Base-by-base conservation (phyloP, 2,797 vertebrate genomes). In the Anniella stebbinsi region DNA sequence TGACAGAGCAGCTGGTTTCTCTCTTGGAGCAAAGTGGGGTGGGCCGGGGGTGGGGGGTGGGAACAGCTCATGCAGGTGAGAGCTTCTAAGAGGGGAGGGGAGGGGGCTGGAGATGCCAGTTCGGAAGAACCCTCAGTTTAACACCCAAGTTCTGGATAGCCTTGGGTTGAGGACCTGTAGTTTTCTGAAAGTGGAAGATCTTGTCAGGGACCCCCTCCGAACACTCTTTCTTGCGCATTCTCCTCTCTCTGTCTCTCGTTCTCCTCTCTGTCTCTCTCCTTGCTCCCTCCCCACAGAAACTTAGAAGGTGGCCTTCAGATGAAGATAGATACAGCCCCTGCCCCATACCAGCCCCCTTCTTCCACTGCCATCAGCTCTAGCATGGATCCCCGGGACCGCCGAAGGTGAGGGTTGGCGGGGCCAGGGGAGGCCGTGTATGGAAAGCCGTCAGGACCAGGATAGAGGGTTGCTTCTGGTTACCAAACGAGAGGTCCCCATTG, bases 341-440 rank as follows among this genome's bases (percentile, higher is more conserved):
- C 87, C 88, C 92, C 92, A 87, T 91, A 89, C 88, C 88, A 87
- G 41, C 66, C 84, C 73, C 91, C 66, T 66, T 66, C 88, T 87
- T 89, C 91, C 94, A 90, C 86, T 91, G 28, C 18, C 90, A 28
- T 92, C 36, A 1, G 88, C 87, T 72, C 82, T 90, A 89, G 60
- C 48, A 90, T 78, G 0, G 96, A 97, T 83, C 87, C 93, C 77
- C 88, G 94, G 70, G 97, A 97, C 84, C 94, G 94, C 1, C 87
- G 96, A 92, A 96, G 96, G 97, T 96, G 89, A 94, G 84, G 91
- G 89, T 77, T 83, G 45, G 85, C 8, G 30, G 54, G 91, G 66
- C 87, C 36, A 0, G 17, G 72, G 48, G 6, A 4, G 1, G 89
- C 1, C 51, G 69, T 23, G 41, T 69, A 10, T 23, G 18, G 28